A percentile compares a stretch with the other conserved stretches of the same genome.
phyloP scores from a whole-genome alignment of 2,113 vertebrate genomes.

The Hippoglossus stenolepis region DNA sequence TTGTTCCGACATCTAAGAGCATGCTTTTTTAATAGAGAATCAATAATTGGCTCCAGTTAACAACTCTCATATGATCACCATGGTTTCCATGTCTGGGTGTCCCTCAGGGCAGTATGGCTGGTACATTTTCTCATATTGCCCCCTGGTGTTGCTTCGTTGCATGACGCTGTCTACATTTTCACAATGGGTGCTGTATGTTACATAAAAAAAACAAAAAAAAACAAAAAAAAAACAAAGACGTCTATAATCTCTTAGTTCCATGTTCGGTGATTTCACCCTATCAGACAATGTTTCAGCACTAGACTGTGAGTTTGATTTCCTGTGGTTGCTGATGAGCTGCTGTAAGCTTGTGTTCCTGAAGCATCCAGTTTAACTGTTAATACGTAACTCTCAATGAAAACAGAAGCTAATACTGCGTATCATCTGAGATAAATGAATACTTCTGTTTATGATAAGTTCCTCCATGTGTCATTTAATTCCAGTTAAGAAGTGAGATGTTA shows the following conservation, averaged over 20 bases:
- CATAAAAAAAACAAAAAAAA: neutral
- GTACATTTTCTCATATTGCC: slow-evolving; percentile 61
- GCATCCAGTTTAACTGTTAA: slow-evolving; percentile 32
- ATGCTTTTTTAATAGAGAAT: slow-evolving; percentile 6
- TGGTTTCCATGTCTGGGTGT: slow-evolving; percentile 9
- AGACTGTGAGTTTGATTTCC: slow-evolving; percentile 60
- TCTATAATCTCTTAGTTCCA: slow-evolving; percentile 1
- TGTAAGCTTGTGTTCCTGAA: slow-evolving; percentile 45
- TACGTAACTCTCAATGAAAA: slow-evolving; percentile 19
- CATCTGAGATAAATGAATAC: slow-evolving; percentile 13
- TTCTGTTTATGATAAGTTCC: slow-evolving; percentile 9
- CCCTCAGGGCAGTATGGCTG: slow-evolving; percentile 38
- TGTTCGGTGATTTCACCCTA: slow-evolving; percentile 4
- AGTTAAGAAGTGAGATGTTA: slow-evolving; percentile 38
- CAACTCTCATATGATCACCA: too few relatives aligned
- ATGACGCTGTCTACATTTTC: slow-evolving; percentile 30
- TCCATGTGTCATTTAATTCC: slow-evolving; percentile 30
- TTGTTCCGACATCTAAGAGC: slow-evolving; percentile 33
- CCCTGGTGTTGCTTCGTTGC: slow-evolving; percentile 60
- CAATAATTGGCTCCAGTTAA: neutral
- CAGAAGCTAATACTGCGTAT: slow-evolving; percentile 34
- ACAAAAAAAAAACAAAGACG: neutral
- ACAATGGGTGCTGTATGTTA: slow-evolving; percentile 24
- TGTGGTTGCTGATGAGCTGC: slow-evolving; percentile 39
- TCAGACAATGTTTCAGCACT: slow-evolving; percentile 35